Percentiles rank a stretch among this genome's conserved stretches.
Evolutionary conservation across 1,140 invertebrate species (phyloP).

Genomic region (Sitobion miscanthi): DNA sequence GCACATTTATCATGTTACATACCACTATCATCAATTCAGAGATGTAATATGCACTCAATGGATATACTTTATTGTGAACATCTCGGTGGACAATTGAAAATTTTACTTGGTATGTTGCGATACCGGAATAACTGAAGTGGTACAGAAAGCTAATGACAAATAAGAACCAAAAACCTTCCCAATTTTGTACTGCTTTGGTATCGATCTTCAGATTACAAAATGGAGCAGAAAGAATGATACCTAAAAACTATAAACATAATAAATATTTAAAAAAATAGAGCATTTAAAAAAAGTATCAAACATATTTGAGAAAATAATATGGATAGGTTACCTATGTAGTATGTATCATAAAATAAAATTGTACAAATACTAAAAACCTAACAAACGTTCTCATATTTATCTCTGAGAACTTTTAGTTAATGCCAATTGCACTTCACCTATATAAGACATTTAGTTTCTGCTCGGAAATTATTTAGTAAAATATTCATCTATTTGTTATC

Average conservation of each 20-base stretch:
- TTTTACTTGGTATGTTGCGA: conserved; percentile 73
- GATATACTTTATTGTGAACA: conserved; percentile 71
- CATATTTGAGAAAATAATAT: neutral
- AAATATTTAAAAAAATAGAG: neutral
- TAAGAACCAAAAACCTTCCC: conserved; percentile 73
- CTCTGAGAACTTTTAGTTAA: neutral
- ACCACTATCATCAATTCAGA: conserved; percentile 26
- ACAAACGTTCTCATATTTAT: neutral
- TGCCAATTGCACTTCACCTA: neutral
- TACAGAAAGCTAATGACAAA: conserved; percentile 75
- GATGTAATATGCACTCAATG: conserved; percentile 62
- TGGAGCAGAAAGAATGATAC: conserved; percentile 68
- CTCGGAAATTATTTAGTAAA: no score
- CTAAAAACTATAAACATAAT: conserved; percentile 66
- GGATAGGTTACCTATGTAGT: no score
- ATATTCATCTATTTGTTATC: no score
- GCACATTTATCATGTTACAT: neutral
- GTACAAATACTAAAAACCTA: neutral
- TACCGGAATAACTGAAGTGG: conserved; percentile 72
- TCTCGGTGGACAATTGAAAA: conserved; percentile 72
- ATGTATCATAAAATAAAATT: no score
- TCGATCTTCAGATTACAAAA: conserved; percentile 65
- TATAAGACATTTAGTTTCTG: no score
- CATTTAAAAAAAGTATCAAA: neutral
- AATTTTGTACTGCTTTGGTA: conserved; percentile 73